Conservation (phyloP, 2,113 vertebrate genomes). For the Phylloscopus trochiloides region DNA sequence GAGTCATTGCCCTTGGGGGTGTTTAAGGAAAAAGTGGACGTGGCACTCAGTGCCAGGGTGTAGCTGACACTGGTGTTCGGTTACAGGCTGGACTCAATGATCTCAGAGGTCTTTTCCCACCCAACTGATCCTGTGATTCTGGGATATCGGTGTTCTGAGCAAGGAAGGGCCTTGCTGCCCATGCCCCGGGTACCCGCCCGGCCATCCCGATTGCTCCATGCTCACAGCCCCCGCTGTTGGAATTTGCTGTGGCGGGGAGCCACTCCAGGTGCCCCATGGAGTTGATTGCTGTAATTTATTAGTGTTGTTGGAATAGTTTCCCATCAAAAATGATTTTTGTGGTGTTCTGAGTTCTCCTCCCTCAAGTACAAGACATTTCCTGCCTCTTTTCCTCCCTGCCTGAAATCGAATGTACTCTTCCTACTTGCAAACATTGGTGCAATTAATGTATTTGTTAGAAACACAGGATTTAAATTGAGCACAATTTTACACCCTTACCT, state of each 20-base stretch:
- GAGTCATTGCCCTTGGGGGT: neutral
- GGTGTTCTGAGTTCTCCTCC: neutral
- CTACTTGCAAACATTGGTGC: neutral
- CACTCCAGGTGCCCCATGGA: neutral
- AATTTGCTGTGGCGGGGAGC: neutral
- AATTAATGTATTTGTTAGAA: neutral
- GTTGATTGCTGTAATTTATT: neutral
- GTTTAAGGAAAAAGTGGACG: neutral
- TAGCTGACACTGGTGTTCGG: neutral
- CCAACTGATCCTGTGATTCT: rapidly evolving
- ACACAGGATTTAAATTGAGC: neutral
- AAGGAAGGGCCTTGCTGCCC: neutral
- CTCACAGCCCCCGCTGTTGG: neutral
- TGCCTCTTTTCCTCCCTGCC: neutral
- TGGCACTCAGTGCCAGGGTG: neutral
- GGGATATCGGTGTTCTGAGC: neutral
- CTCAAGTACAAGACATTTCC: neutral
- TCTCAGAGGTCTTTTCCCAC: neutral
- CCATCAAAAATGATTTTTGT: neutral
- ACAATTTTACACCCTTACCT: neutral
- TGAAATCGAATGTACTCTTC: neutral
- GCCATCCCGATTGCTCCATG: rapidly evolving
- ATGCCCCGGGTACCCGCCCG: rapidly evolving
- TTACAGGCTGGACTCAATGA: too few species aligned
- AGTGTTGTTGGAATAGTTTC: neutral